phyloP scores from a whole-genome alignment of 2,113 vertebrate genomes.

The Alectura lathami region DNA sequence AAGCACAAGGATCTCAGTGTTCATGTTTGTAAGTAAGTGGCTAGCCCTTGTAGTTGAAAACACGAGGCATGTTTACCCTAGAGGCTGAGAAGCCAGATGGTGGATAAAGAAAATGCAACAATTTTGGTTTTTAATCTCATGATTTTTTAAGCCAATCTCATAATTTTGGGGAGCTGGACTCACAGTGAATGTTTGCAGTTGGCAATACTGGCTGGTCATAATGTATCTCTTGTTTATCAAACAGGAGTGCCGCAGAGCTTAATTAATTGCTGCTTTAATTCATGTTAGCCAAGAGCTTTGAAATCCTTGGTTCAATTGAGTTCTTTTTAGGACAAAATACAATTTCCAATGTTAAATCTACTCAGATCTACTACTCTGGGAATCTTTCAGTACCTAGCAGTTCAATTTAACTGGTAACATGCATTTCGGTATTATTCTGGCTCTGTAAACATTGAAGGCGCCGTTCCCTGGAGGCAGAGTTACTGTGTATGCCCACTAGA shows the following conservation, averaged over 20 bases:
- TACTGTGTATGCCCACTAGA: background rate
- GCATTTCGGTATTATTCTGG: background rate
- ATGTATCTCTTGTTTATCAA: constrained; percentile 43
- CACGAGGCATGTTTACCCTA: constrained; percentile 45
- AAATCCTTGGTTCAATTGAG: constrained; percentile 46
- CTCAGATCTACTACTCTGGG: constrained; percentile 13
- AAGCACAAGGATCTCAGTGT: constrained; percentile 38
- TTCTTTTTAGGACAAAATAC: constrained; percentile 40
- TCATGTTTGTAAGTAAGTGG: constrained; percentile 50
- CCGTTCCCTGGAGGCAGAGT: background rate
- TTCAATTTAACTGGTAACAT: background rate
- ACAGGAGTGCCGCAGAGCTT: constrained; percentile 4
- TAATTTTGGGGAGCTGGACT: constrained; percentile 62
- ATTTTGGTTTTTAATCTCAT: constrained; percentile 62
- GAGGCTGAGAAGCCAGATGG: constrained; percentile 63
- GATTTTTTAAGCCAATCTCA: constrained; percentile 63
- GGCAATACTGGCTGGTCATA: constrained; percentile 43
- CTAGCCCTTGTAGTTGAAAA: constrained; percentile 50
- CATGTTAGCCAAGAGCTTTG: constrained; percentile 49
- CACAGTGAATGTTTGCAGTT: background rate
- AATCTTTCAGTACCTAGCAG: background rate
- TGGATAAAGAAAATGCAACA: constrained; percentile 68
- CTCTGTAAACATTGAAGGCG: background rate
- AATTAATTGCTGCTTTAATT: constrained; percentile 60
- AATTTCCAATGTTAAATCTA: constrained; percentile 28